phyloP scores from a whole-genome alignment of 2,113 vertebrate species.

The Gnathonemus longibarbis region DNA sequence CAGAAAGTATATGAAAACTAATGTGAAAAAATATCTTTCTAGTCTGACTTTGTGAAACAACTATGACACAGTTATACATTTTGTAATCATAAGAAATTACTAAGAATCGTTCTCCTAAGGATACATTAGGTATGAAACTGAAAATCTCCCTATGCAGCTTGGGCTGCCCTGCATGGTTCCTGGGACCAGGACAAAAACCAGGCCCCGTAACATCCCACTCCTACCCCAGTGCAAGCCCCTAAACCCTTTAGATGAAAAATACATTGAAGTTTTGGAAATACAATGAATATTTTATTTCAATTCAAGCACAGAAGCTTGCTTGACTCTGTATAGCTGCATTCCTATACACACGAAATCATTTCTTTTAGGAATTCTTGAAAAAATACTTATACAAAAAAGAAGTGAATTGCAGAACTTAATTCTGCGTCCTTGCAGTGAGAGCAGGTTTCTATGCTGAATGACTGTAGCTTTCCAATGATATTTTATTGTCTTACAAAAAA shows the following conservation, averaged over 20 bases:
- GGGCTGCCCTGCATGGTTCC: not conserved
- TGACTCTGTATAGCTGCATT: not conserved
- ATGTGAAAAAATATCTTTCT: not conserved
- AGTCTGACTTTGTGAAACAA: not conserved
- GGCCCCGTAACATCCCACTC: not conserved
- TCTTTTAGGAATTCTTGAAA: not conserved
- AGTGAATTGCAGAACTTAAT: not conserved
- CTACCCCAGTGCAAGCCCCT: not conserved
- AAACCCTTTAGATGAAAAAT: not conserved
- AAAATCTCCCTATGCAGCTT: not conserved
- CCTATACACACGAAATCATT: not conserved
- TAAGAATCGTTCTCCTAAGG: not conserved
- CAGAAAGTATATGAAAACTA: not conserved
- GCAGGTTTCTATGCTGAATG: not conserved
- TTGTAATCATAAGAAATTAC: not conserved
- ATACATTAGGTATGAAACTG: not conserved
- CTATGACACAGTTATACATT: not conserved
- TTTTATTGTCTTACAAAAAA: not conserved
- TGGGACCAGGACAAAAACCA: not conserved
- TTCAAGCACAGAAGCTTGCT: not conserved
- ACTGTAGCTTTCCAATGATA: not conserved
- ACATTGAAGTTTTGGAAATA: not conserved
- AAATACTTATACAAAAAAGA: not conserved
- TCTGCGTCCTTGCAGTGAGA: not conserved
- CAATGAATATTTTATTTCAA: not conserved